Conservation (phyloP, 2,797 vertebrate genomes). For the Avahi laniger region DNA sequence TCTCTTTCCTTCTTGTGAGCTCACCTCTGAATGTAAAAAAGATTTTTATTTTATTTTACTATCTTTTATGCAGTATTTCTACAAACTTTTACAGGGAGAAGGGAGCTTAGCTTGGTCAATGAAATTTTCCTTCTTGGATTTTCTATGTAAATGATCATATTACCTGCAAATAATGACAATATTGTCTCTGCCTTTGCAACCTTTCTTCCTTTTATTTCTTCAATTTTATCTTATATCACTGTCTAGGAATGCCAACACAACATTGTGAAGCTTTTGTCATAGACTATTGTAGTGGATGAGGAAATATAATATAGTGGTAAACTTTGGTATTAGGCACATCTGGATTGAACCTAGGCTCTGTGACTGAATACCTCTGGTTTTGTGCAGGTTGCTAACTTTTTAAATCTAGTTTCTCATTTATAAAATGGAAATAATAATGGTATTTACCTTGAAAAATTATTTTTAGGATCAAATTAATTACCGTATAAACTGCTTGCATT, state of each 20-base stretch:
- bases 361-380: too few species aligned
- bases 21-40: not conserved
- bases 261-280: not conserved
- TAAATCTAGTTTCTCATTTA: too few species aligned
- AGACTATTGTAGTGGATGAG: not conserved
- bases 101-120: not conserved
- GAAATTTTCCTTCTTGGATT: not conserved
- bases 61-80: not conserved
- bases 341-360: not conserved
- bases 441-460: not conserved
- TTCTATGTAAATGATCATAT: not conserved
- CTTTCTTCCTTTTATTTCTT: not conserved
- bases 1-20: not conserved
- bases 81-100: not conserved
- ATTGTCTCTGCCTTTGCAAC: not conserved
- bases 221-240: not conserved
- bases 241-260: not conserved
- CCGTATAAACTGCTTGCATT: not conserved
- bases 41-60: not conserved
- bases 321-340: not conserved
- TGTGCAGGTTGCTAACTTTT: too few species aligned
- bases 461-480: not conserved
- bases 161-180: not conserved
- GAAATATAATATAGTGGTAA: not conserved
- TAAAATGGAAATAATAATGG: not conserved